Conservation (phyloP, 2,797 vertebrate species). For the Eulemur albifrons region DNA sequence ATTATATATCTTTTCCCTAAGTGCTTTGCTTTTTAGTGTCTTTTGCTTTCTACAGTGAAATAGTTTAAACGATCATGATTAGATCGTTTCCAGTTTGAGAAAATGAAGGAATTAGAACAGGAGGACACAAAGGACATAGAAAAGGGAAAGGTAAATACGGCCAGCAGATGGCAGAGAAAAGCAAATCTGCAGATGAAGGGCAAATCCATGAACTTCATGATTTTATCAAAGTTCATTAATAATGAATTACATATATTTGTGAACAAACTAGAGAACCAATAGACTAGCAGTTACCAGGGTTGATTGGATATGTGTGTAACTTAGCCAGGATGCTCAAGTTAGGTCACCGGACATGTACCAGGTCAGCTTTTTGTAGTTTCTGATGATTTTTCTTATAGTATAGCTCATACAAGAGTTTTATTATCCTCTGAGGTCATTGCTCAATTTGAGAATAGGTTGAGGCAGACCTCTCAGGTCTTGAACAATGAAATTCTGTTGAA, state of each 20-base stretch:
- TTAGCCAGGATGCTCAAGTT: neutral
- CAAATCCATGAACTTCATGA: neutral
- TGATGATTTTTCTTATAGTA: neutral
- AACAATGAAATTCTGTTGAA: neutral
- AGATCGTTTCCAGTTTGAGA: conserved; percentile 2
- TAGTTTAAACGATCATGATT: neutral
- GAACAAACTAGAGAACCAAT: neutral
- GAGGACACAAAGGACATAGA: neutral
- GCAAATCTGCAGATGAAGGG: neutral
- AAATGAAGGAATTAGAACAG: conserved; percentile 10
- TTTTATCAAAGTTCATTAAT: neutral
- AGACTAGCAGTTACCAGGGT: neutral
- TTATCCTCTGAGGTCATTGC: neutral
- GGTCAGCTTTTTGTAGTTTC: neutral
- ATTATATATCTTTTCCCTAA: neutral
- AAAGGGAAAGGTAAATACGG: neutral
- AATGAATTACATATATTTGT: neutral
- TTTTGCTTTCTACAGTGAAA: conserved; percentile 27
- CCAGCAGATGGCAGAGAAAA: conserved; percentile 10
- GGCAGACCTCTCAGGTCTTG: neutral
- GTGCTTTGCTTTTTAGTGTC: conserved; percentile 6
- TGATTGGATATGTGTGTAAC: neutral
- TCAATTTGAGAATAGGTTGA: conserved; percentile 25
- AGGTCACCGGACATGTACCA: neutral
- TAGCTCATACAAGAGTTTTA: neutral